These are phyloP conservation scores for Hylaeus anthracinus DNA, from an alignment of 1,140 invertebrate genomes.

Conservation along the genomic window DNA sequence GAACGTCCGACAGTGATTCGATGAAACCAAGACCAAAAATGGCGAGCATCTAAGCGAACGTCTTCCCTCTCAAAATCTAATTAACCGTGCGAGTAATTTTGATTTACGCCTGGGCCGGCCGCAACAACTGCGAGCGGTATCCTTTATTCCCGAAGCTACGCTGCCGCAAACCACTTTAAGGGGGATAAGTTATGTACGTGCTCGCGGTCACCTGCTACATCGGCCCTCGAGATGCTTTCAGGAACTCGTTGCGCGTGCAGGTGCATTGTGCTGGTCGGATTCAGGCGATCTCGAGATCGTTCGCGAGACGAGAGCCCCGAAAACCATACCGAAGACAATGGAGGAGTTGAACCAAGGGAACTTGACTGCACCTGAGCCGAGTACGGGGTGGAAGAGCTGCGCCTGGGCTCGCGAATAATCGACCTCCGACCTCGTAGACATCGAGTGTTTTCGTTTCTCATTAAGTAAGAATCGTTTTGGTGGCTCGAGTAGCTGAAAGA, in stretches of 20 bases:
- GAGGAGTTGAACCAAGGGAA: slow-evolving; percentile 21
- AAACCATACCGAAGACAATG: slow-evolving; percentile 34
- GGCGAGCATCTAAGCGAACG: not conserved
- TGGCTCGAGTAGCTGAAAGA: not conserved
- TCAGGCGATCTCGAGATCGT: slow-evolving; percentile 50
- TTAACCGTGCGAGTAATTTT: slow-evolving; percentile 41
- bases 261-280: slow-evolving; percentile 52
- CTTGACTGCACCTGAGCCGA: slow-evolving; percentile 47
- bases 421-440: slow-evolving; percentile 25
- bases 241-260: slow-evolving; percentile 49
- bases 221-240: slow-evolving; percentile 51
- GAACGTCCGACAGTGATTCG: too few species aligned
- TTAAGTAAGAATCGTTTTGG: not conserved
- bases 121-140: slow-evolving; percentile 31
- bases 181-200: slow-evolving; percentile 65
- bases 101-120: slow-evolving; percentile 22
- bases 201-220: slow-evolving; percentile 63
- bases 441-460: slow-evolving; percentile 2
- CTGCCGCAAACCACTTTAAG: slow-evolving; percentile 55
- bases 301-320: slow-evolving; percentile 37
- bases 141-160: slow-evolving; percentile 54
- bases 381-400: slow-evolving; percentile 41
- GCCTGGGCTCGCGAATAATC: slow-evolving; percentile 50
- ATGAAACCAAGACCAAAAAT: not conserved
- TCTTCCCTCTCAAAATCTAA: slow-evolving; percentile 5